A percentile compares a stretch with the other conserved stretches of the same genome.
These are phyloP conservation scores for Cordilura impudica DNA, from an alignment of 2,888 invertebrate genomes.

Conservation along the genomic window DNA sequence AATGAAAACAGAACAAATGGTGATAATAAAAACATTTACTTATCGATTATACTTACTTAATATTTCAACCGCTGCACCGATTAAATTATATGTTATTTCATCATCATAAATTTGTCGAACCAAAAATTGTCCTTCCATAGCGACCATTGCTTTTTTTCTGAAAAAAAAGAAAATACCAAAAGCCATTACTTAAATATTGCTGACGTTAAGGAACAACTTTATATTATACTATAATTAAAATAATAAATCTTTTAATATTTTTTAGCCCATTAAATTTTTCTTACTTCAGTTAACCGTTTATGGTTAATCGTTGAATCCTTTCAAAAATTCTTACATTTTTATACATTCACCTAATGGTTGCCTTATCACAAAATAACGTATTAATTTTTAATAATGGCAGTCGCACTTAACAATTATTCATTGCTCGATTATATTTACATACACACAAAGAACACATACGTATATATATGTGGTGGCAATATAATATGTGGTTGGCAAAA, in stretches of 20 bases:
- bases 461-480: background rate
- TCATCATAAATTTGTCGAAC: slow-evolving; percentile 97
- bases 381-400: slow-evolving; percentile 45
- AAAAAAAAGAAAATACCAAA: slow-evolving; percentile 67
- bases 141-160: slow-evolving; percentile 94
- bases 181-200: no score
- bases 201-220: no score
- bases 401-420: slow-evolving; percentile 17
- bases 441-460: background rate
- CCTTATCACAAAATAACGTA: slow-evolving; percentile 35
- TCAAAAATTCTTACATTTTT: no score
- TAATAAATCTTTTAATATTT: no score
- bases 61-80: slow-evolving; percentile 93
- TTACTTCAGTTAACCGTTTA: no score
- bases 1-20: no score
- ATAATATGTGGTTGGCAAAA: slow-evolving; percentile 45
- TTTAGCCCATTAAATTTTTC: no score
- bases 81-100: slow-evolving; percentile 95
- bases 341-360: no score
- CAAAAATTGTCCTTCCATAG: slow-evolving; percentile 96
- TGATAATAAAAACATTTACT: no score
- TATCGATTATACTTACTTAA: slow-evolving; percentile 87
- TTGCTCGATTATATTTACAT: background rate
- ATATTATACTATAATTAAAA: no score
- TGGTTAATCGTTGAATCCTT: no score